Percentiles rank a stretch among this genome's conserved stretches.
These are phyloP conservation scores for Halictus rubicundus DNA, from an alignment of 1,140 invertebrate species.

Conservation along the genomic window DNA sequence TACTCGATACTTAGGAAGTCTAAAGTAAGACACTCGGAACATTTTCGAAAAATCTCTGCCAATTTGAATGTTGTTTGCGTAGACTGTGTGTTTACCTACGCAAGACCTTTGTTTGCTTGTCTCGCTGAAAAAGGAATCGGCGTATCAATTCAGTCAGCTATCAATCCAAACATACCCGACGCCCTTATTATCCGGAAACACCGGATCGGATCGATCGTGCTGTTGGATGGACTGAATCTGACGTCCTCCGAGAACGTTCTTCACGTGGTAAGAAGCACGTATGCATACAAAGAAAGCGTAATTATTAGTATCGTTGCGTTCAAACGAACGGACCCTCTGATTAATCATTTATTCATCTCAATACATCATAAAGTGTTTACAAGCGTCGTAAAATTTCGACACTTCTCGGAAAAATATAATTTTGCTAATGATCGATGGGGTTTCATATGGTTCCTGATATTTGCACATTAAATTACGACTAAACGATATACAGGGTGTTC, in stretches of 20 bases:
- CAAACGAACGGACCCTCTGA: no score
- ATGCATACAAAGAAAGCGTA: background rate
- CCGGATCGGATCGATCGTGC: constrained; percentile 69
- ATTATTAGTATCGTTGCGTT: background rate
- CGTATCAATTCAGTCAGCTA: constrained; percentile 64
- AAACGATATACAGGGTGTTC: no score
- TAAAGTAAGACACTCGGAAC: no score
- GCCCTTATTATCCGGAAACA: constrained; percentile 66
- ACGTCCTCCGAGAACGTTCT: constrained; percentile 69
- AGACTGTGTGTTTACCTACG: constrained; percentile 66
- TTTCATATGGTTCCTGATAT: no score
- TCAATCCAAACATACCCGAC: constrained; percentile 66
- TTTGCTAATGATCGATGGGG: no score
- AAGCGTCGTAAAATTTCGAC: no score
- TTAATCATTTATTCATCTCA: no score
- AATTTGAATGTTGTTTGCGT: background rate
- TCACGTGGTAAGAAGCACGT: constrained; percentile 60
- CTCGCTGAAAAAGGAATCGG: constrained; percentile 64
- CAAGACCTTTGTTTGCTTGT: constrained; percentile 68
- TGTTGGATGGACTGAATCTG: constrained; percentile 70
- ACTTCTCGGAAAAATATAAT: no score
- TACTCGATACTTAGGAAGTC: no score
- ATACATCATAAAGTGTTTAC: no score
- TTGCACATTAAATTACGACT: no score
- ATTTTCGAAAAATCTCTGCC: no score